A percentile compares a stretch with the other conserved stretches of the same genome.
These are phyloP conservation scores for Campodea augens DNA, from an alignment of 1,140 invertebrate genomes.

Conservation along the genomic window DNA sequence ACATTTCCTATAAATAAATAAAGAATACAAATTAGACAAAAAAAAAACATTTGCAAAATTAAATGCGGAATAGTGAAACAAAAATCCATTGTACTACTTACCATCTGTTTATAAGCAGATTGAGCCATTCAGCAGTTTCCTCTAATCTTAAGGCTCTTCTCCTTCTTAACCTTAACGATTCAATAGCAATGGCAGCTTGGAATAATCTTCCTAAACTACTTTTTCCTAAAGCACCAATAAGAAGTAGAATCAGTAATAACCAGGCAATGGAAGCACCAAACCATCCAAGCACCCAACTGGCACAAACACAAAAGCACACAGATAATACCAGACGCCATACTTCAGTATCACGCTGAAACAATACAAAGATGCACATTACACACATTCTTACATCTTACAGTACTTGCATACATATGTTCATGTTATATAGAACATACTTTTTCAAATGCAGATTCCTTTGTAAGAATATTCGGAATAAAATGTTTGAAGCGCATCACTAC, in stretches of 20 bases:
- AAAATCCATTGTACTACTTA: constrained; percentile 19
- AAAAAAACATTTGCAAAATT: too few species aligned
- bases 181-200: constrained; percentile 19
- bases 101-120: constrained; percentile 32
- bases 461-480: too few species aligned
- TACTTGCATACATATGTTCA: too few species aligned
- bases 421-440: too few species aligned
- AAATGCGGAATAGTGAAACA: too few species aligned
- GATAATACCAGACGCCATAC: neutral
- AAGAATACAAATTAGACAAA: too few species aligned
- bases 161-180: constrained; percentile 25
- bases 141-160: constrained; percentile 28
- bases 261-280: constrained; percentile 22
- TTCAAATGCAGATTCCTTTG: too few species aligned
- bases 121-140: constrained; percentile 34
- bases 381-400: too few species aligned
- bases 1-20: too few species aligned
- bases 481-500: too few species aligned
- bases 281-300: constrained; percentile 22
- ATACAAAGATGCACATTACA: too few species aligned
- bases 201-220: constrained; percentile 19
- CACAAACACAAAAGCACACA: constrained; percentile 16
- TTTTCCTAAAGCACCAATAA: constrained; percentile 20
- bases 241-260: constrained; percentile 21
- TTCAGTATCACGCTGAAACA: constrained; percentile 1